Evolutionary conservation across 2,113 vertebrate species (phyloP).

Genomic region (Callionymus lyra): DNA sequence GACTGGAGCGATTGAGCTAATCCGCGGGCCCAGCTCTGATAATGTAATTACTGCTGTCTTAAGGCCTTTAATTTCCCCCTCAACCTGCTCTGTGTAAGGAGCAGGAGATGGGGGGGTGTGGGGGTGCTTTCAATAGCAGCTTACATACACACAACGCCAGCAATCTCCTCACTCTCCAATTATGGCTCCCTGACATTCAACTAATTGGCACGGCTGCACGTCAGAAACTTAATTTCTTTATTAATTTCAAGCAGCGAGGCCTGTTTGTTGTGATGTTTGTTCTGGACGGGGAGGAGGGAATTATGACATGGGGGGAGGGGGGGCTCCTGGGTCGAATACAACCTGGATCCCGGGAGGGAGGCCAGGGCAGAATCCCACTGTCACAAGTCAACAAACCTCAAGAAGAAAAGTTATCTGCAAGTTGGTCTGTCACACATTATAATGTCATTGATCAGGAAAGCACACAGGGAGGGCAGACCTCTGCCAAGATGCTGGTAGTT

Average conservation of each 20-base stretch:
- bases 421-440: too few species aligned
- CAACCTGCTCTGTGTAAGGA: constrained; percentile 85
- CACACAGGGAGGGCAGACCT: constrained; percentile 66
- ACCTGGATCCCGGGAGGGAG: too few species aligned
- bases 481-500: too few species aligned
- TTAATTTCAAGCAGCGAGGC: constrained; percentile 76
- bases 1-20: constrained; percentile 99
- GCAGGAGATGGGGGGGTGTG: constrained; percentile 70
- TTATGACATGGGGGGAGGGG: constrained; percentile 42
- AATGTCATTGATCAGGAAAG: neutral
- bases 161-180: constrained; percentile 93
- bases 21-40: constrained; percentile 91
- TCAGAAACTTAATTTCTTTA: constrained; percentile 97
- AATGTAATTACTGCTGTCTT: constrained; percentile 99
- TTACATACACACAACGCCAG: constrained; percentile 80
- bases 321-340: constrained; percentile 35
- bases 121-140: constrained; percentile 75
- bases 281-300: constrained; percentile 67
- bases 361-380: constrained; percentile 59
- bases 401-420: too few species aligned
- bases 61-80: constrained; percentile 89
- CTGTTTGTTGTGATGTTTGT: constrained; percentile 79
- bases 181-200: constrained; percentile 99
- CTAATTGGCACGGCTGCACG: constrained; percentile 96
- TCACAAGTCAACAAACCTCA: too few species aligned